phyloP scores from a whole-genome alignment of 2,888 invertebrate species.

The Epinotia ramella region DNA sequence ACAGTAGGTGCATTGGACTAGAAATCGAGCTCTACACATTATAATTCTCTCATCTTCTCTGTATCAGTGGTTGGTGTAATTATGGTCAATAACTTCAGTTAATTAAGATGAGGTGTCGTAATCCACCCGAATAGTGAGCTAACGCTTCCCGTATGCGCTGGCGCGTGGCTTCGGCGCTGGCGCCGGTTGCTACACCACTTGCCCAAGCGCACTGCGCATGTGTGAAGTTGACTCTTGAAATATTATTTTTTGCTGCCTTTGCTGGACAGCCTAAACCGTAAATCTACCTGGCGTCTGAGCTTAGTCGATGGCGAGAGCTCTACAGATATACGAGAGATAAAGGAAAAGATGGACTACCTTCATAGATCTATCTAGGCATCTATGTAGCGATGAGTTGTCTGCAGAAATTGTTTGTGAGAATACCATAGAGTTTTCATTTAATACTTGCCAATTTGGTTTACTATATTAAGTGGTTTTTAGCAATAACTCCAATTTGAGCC shows the following conservation, averaged over 20 bases:
- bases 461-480: too few relatives aligned
- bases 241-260: background rate
- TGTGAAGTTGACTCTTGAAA: background rate
- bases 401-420: background rate
- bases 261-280: background rate
- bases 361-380: too few relatives aligned
- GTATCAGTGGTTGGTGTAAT: background rate
- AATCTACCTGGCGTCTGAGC: background rate
- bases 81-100: background rate
- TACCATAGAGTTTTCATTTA: too few relatives aligned
- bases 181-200: slow-evolving; percentile 10
- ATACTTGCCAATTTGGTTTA: too few relatives aligned
- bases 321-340: background rate
- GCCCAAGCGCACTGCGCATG: slow-evolving; percentile 17
- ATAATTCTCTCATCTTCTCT: background rate
- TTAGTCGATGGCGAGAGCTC: background rate
- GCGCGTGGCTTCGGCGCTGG: background rate
- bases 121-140: slow-evolving; percentile 2
- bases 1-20: too few relatives aligned
- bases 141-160: slow-evolving; percentile 1
- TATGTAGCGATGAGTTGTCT: background rate
- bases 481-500: too few relatives aligned
- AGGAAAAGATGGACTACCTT: background rate
- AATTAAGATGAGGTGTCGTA: slow-evolving; percentile 11
- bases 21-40: too few relatives aligned